Conservation (phyloP, 2,113 vertebrate genomes). For the Dipodomys stephensi region DNA sequence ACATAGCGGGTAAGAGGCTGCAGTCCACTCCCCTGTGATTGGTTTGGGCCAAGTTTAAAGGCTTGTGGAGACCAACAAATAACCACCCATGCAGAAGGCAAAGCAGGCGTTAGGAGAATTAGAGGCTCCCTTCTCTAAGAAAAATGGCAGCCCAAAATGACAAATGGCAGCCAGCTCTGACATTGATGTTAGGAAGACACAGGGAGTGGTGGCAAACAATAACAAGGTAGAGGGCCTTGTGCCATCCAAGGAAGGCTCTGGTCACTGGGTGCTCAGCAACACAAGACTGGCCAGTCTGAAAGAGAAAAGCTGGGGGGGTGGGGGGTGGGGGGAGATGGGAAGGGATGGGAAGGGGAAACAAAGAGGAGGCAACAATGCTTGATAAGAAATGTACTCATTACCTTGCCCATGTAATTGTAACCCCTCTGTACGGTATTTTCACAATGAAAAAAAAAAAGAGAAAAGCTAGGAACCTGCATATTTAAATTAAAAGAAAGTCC, state of each 20-base stretch:
- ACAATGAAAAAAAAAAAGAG: no score
- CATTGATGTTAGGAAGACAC: neutral
- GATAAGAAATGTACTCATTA: no score
- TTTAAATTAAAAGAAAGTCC: neutral
- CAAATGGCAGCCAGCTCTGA: neutral
- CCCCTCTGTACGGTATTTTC: no score
- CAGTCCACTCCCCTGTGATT: neutral
- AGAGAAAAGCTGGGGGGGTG: neutral
- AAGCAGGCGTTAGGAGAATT: neutral
- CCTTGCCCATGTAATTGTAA: no score
- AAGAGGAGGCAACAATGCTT: no score
- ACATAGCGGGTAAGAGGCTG: neutral
- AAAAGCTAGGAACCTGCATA: neutral
- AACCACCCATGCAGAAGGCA: neutral
- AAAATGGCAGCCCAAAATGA: neutral
- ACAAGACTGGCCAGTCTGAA: neutral
- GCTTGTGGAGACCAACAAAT: neutral
- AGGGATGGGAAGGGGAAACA: no score
- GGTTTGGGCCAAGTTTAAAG: neutral
- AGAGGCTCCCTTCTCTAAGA: neutral
- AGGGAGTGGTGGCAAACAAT: neutral
- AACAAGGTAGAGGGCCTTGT: neutral
- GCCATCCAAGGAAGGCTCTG: neutral
- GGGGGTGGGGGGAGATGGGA: no score
- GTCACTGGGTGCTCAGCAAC: no score